Evolutionary conservation across 1,140 invertebrate species (phyloP).

Genomic region (Littorina saxatilis): DNA sequence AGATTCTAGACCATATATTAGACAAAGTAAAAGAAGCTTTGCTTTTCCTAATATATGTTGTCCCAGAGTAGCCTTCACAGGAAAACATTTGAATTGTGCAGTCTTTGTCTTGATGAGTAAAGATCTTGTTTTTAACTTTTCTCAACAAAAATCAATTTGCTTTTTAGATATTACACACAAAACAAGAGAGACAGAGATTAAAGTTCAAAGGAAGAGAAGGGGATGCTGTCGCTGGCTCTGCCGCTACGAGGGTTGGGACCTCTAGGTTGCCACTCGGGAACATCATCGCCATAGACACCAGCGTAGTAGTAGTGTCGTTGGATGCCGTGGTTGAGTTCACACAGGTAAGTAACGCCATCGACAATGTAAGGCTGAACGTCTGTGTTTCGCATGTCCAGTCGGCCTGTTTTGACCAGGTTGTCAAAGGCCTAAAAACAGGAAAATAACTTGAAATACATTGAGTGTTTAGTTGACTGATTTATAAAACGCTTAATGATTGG

Average conservation of each 20-base stretch:
- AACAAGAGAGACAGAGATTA: too few species aligned
- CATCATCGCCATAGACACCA: conserved; percentile 71
- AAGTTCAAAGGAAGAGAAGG: conserved; percentile 18
- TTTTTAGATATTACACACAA: too few species aligned
- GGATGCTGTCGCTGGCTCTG: neutral
- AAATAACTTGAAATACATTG: conserved; percentile 1
- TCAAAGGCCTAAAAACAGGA: conserved; percentile 73
- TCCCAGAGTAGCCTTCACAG: too few species aligned
- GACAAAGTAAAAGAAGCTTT: too few species aligned
- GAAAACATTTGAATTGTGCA: too few species aligned
- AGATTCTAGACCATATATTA: too few species aligned
- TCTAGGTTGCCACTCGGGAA: conserved; percentile 66
- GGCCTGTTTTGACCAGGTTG: conserved; percentile 66
- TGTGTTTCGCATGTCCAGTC: conserved; percentile 63
- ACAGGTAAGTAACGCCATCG: conserved; percentile 70
- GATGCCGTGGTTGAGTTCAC: conserved; percentile 64
- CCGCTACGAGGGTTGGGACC: conserved; percentile 59
- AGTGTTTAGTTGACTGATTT: too few species aligned
- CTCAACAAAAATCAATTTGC: too few species aligned
- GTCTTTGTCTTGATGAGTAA: too few species aligned
- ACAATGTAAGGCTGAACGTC: conserved; percentile 74
- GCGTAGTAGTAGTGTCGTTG: conserved; percentile 73
- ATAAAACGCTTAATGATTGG: too few species aligned
- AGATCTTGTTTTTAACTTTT: too few species aligned
- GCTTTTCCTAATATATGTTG: too few species aligned